Conservation (phyloP, 1,140 invertebrate species). For the Leptinotarsa texana region DNA sequence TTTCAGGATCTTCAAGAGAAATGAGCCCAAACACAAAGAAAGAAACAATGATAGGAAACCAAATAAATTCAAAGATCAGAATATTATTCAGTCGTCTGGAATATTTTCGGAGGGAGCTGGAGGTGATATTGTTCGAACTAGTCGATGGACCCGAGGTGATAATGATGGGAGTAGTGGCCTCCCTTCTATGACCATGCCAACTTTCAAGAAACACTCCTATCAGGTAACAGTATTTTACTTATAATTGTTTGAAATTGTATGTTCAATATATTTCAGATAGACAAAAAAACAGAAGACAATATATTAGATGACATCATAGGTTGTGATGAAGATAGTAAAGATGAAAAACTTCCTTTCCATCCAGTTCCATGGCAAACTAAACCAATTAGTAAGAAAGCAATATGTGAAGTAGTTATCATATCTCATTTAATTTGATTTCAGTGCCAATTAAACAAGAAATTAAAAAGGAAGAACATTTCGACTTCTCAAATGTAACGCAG, state of each 20-base stretch:
- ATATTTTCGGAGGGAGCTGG: slow-evolving; percentile 46
- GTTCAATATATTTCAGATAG: slow-evolving; percentile 27
- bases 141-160: slow-evolving; percentile 1
- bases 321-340: slow-evolving; percentile 34
- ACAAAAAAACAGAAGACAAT: slow-evolving; percentile 40
- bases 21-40: slow-evolving; percentile 32
- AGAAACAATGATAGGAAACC: slow-evolving; percentile 27
- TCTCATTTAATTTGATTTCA: slow-evolving; percentile 22
- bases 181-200: slow-evolving; percentile 37
- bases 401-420: neutral
- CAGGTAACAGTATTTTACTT: slow-evolving; percentile 24
- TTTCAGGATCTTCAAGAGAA: slow-evolving; percentile 29
- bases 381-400: slow-evolving; percentile 15
- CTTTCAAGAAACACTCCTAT: slow-evolving; percentile 41
- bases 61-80: slow-evolving; percentile 29
- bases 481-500: too few relatives aligned
- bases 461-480: slow-evolving; percentile 13
- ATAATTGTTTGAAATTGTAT: neutral
- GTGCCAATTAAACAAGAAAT: slow-evolving; percentile 28
- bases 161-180: slow-evolving; percentile 28
- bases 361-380: slow-evolving; percentile 32
- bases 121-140: slow-evolving; percentile 13
- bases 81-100: slow-evolving; percentile 39
- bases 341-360: slow-evolving; percentile 40
- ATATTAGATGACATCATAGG: slow-evolving; percentile 37